Conservation (phyloP, 2,888 invertebrate genomes). For the Lucinisca nassula region DNA sequence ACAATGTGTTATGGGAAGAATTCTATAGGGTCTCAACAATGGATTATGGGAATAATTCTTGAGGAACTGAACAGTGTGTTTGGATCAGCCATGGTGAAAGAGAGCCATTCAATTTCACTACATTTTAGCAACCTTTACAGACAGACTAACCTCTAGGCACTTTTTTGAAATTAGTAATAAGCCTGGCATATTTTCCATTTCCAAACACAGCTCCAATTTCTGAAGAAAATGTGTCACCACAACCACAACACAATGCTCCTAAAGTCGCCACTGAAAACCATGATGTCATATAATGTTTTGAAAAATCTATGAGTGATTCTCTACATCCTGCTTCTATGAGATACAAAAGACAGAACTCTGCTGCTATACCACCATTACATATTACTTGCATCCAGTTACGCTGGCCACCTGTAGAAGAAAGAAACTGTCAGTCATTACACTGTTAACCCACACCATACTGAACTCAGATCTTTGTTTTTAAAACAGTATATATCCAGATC, state of each 20-base stretch:
- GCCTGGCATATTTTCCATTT: constrained; percentile 90
- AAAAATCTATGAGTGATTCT: constrained; percentile 94
- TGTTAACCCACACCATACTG: too few species aligned
- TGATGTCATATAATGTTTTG: constrained; percentile 91
- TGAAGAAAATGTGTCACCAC: constrained; percentile 97
- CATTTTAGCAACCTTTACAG: too few species aligned
- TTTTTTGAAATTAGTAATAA: constrained; percentile 92
- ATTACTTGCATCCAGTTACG: constrained; percentile 96
- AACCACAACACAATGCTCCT: constrained; percentile 93
- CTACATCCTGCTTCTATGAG: constrained; percentile 92
- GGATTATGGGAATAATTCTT: too few species aligned
- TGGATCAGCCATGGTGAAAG: too few species aligned
- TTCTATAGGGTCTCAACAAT: too few species aligned
- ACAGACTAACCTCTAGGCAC: constrained; percentile 93
- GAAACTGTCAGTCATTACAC: too few species aligned
- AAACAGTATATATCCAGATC: too few species aligned
- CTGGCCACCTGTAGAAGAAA: constrained; percentile 91
- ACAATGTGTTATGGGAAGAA: too few species aligned
- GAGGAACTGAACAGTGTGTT: too few species aligned
- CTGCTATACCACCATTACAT: constrained; percentile 96
- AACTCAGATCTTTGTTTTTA: too few species aligned
- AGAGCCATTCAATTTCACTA: too few species aligned
- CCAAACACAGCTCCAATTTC: constrained; percentile 94
- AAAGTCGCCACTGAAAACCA: constrained; percentile 95
- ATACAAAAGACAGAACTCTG: constrained; percentile 93